Evolutionary conservation across 2,113 vertebrate genomes (phyloP).

Genomic region (Trematomus loennbergii): DNA sequence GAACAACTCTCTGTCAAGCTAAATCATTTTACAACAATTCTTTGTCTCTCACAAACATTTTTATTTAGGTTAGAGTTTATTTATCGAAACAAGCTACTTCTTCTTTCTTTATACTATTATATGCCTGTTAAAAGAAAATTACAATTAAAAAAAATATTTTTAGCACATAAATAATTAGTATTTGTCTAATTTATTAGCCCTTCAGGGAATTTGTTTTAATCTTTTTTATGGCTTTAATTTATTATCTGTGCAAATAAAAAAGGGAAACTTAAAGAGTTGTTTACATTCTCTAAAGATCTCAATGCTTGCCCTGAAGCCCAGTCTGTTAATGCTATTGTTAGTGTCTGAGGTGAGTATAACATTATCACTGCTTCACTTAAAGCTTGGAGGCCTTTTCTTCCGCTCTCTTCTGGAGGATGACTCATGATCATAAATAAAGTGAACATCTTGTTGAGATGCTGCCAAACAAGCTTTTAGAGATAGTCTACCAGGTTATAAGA

Average conservation of each 20-base stretch:
- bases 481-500: slow-evolving; percentile 5
- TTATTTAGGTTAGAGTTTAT: background rate
- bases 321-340: background rate
- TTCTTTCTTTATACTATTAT: background rate
- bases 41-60: background rate
- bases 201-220: no score
- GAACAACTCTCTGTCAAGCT: background rate
- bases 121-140: background rate
- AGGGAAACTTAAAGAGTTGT: background rate
- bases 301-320: background rate
- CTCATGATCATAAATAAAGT: slow-evolving; percentile 32
- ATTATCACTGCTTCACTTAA: background rate
- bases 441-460: slow-evolving; percentile 35
- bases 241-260: background rate
- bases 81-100: background rate
- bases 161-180: background rate
- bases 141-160: no score
- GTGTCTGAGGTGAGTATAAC: background rate
- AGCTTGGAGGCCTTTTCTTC: background rate
- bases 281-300: background rate
- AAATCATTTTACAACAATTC: background rate
- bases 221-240: background rate
- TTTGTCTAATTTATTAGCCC: background rate
- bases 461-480: slow-evolving; percentile 58
- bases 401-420: slow-evolving; percentile 26